Evolutionary conservation across 92 coral and sea anemone species (phyloP).

Genomic region (Epizoanthus ramosus): DNA sequence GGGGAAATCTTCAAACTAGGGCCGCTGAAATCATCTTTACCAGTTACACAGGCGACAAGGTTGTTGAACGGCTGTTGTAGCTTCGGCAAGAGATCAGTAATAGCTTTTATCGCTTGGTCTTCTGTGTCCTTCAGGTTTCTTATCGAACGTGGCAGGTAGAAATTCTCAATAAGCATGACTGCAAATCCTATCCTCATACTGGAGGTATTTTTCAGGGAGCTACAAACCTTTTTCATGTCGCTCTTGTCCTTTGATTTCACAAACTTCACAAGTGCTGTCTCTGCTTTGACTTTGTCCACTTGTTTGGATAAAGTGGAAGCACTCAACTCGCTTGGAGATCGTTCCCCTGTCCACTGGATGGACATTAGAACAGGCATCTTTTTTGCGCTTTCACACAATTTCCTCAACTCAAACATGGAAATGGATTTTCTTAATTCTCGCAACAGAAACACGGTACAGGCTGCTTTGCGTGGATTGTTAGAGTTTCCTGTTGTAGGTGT

Average conservation of each 20-base stretch:
- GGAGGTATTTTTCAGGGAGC: constrained; percentile 43
- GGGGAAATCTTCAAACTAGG: constrained; percentile 67
- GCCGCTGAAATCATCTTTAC: constrained; percentile 64
- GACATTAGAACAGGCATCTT: constrained; percentile 59
- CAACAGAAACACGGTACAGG: constrained; percentile 57
- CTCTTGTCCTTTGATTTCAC: constrained; percentile 29
- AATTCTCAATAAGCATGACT: constrained; percentile 57
- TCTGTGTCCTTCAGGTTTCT: constrained; percentile 79
- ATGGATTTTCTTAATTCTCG: constrained; percentile 72
- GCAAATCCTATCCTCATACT: constrained; percentile 60
- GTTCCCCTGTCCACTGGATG: constrained; percentile 46
- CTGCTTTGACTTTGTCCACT: constrained; percentile 31
- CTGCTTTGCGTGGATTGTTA: constrained; percentile 22
- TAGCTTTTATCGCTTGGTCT: constrained; percentile 62
- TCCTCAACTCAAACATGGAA: constrained; percentile 66
- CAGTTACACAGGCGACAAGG: constrained; percentile 64
- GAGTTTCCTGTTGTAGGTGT: constrained; percentile 17
- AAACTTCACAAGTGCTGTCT: constrained; percentile 61
- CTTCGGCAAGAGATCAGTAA: constrained; percentile 15
- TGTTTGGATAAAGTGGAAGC: not conserved
- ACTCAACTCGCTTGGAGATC: constrained; percentile 33
- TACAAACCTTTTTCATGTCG: constrained; percentile 42
- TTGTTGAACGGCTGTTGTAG: constrained; percentile 48
- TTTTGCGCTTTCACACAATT: constrained; percentile 58
- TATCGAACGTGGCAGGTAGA: constrained; percentile 77